These are phyloP conservation scores for Hypsibius dujardini DNA, from an alignment of 1,140 invertebrate species.

Conservation along the genomic window DNA sequence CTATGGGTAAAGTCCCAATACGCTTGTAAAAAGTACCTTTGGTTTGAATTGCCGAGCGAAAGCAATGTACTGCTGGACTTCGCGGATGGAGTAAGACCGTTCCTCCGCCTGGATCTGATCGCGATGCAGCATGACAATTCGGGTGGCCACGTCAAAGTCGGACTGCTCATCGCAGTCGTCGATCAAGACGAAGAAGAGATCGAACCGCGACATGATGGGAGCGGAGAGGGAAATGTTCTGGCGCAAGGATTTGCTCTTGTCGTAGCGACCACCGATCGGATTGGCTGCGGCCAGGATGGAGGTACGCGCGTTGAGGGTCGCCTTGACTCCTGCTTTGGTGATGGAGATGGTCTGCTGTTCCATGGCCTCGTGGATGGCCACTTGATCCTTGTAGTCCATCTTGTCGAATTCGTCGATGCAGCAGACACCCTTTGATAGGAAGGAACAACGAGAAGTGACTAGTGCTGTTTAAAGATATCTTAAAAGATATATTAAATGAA, in stretches of 20 bases:
- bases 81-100: slow-evolving; percentile 59
- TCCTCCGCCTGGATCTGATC: slow-evolving; percentile 56
- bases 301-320: slow-evolving; percentile 88
- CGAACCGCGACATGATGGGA: slow-evolving; percentile 98
- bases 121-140: slow-evolving; percentile 84
- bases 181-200: slow-evolving; percentile 92
- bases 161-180: slow-evolving; percentile 80
- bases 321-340: slow-evolving; percentile 88
- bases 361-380: slow-evolving; percentile 99
- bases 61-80: slow-evolving; percentile 79
- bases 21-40: slow-evolving; percentile 50
- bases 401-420: slow-evolving; percentile 99
- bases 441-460: slow-evolving; percentile 14
- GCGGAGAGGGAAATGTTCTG: slow-evolving; percentile 83
- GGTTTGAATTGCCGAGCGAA: slow-evolving; percentile 94
- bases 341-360: slow-evolving; percentile 99
- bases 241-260: slow-evolving; percentile 76
- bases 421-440: slow-evolving; percentile 57
- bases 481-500: no score
- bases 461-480: no score
- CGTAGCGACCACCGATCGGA: slow-evolving; percentile 85
- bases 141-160: slow-evolving; percentile 85
- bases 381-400: slow-evolving; percentile 93
- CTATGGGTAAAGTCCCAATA: no score
- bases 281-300: slow-evolving; percentile 96